Conservation (phyloP, 1,140 invertebrate species). For the Episyrphus balteatus region DNA sequence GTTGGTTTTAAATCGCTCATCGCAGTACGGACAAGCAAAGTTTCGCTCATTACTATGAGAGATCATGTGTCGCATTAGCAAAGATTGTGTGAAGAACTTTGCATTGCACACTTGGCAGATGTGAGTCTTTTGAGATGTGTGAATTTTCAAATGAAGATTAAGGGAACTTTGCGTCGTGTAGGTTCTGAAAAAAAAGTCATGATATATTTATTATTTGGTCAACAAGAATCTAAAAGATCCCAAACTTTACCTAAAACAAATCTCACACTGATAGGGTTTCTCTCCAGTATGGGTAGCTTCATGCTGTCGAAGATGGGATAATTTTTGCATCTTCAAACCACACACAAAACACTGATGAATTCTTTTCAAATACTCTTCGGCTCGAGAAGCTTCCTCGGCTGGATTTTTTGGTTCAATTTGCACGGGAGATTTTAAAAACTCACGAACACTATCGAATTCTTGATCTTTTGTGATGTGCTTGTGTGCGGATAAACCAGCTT, state of each 20-base stretch:
- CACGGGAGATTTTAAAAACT: background rate
- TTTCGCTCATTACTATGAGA: background rate
- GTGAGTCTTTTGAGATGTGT: background rate
- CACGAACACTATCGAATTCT: background rate
- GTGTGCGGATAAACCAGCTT: background rate
- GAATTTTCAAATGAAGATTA: conserved; percentile 1
- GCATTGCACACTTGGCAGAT: background rate
- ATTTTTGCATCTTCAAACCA: background rate
- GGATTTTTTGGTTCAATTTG: background rate
- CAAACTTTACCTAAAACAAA: background rate
- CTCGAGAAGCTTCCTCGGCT: background rate
- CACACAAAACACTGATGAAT: background rate
- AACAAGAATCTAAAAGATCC: background rate
- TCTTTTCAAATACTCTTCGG: background rate
- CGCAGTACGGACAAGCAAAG: conserved; percentile 9
- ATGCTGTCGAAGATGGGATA: background rate
- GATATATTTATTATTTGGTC: no score
- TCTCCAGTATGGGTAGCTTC: background rate
- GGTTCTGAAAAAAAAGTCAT: background rate
- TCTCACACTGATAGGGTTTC: background rate
- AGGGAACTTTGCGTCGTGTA: background rate
- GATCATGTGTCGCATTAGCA: background rate
- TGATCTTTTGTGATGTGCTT: background rate
- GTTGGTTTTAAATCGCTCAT: conserved; percentile 4
- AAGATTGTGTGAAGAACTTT: background rate